A percentile compares a stretch with the other conserved stretches of the same genome.
phyloP scores from a whole-genome alignment of 1,140 invertebrate species.

The Cataglyphis hispanica region DNA sequence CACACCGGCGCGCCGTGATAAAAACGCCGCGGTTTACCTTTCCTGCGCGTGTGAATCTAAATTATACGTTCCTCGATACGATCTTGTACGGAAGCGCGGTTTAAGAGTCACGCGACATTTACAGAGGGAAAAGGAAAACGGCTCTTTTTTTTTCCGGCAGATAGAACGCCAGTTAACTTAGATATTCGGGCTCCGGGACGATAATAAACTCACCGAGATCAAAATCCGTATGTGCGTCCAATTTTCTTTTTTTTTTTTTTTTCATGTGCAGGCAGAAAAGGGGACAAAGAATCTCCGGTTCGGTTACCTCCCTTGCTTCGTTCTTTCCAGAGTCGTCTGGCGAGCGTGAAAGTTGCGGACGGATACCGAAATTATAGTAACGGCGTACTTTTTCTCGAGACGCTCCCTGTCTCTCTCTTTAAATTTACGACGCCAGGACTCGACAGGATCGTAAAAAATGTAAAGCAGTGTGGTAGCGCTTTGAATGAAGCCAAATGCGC shows the following conservation, averaged over 20 bases:
- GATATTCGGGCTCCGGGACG: slow-evolving; percentile 50
- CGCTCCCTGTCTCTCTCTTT: too few relatives aligned
- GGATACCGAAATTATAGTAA: slow-evolving; percentile 65
- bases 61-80: slow-evolving; percentile 56
- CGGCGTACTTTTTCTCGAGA: slow-evolving; percentile 30
- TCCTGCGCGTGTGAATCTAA: slow-evolving; percentile 24
- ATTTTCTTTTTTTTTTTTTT: too few relatives aligned
- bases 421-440: slow-evolving; percentile 46
- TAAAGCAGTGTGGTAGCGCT: slow-evolving; percentile 12
- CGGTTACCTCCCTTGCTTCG: neutral
- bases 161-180: slow-evolving; percentile 57
- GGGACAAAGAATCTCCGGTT: neutral
- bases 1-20: neutral
- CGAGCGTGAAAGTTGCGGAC: neutral
- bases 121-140: neutral
- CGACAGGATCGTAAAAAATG: slow-evolving; percentile 61
- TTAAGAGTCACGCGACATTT: slow-evolving; percentile 3
- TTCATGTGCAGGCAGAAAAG: too few relatives aligned
- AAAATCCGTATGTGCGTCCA: slow-evolving; percentile 37
- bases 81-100: slow-evolving; percentile 32
- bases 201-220: slow-evolving; percentile 70
- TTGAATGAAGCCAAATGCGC: slow-evolving; percentile 39
- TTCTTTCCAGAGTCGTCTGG: neutral
- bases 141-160: slow-evolving; percentile 59
- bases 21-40: slow-evolving; percentile 19